Percentiles rank a stretch among this genome's conserved stretches.
phyloP scores from a whole-genome alignment of 30 jellyfish, hydroid and myxozoan genomes.

The Rhopilema esculentum region DNA sequence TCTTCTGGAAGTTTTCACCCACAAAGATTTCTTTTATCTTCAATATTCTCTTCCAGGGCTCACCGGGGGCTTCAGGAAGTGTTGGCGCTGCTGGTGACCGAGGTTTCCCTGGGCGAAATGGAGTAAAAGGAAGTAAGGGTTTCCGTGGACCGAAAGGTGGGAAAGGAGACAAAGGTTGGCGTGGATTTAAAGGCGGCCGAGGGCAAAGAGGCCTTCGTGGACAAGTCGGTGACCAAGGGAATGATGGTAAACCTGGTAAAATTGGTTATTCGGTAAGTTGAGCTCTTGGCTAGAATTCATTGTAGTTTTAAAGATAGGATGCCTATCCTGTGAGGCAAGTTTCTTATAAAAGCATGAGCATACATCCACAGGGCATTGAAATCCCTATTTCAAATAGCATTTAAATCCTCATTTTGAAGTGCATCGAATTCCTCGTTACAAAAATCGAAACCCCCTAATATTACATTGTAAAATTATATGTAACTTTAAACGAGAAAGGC shows the following conservation, averaged over 20 bases:
- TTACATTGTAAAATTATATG: too few species aligned
- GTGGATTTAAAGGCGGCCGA: constrained; percentile 85
- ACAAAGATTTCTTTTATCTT: too few species aligned
- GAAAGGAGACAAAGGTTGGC: constrained; percentile 92
- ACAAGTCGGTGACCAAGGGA: constrained; percentile 63
- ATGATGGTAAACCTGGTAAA: constrained; percentile 56
- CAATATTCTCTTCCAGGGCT: constrained; percentile 44
- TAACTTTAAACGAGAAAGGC: too few species aligned
- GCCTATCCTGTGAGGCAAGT: too few species aligned
- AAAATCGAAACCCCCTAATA: too few species aligned
- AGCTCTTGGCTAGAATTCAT: background rate
- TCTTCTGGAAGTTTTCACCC: too few species aligned
- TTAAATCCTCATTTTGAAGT: too few species aligned
- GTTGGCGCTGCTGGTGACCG: constrained; percentile 58
- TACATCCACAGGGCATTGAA: too few species aligned
- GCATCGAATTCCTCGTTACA: too few species aligned
- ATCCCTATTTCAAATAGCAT: too few species aligned
- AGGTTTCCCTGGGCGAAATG: constrained; percentile 86
- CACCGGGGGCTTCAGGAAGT: constrained; percentile 48
- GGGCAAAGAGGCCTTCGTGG: constrained; percentile 80
- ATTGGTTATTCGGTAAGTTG: constrained; percentile 32
- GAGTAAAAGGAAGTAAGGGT: constrained; percentile 86
- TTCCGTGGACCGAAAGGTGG: constrained; percentile 74
- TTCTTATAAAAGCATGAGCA: too few species aligned
- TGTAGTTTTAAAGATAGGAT: too few species aligned